Conservation (phyloP, 2,888 invertebrate species). For the Cosmia pyralina region DNA sequence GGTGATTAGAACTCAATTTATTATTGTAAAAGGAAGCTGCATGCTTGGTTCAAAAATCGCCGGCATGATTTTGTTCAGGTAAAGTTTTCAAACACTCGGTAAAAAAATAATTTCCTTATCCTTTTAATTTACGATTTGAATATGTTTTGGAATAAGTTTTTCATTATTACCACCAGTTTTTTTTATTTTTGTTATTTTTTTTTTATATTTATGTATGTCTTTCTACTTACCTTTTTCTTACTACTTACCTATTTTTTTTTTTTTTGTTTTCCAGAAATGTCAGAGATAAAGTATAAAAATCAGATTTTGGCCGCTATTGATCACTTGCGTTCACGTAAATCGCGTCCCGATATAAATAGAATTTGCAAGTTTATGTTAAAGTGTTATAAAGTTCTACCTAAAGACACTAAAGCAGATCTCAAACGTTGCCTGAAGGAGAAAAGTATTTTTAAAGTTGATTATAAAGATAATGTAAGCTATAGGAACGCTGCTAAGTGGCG, state of each 20-base stretch:
- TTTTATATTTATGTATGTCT: slow-evolving; percentile 10
- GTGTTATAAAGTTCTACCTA: slow-evolving; percentile 92
- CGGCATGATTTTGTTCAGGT: slow-evolving; percentile 87
- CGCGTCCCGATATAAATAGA: slow-evolving; percentile 95
- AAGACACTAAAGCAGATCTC: slow-evolving; percentile 93
- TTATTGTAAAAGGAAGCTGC: slow-evolving; percentile 29
- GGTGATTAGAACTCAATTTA: slow-evolving; percentile 3
- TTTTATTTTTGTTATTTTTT: slow-evolving; percentile 46
- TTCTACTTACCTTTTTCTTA: slow-evolving; percentile 1
- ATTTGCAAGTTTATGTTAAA: slow-evolving; percentile 95
- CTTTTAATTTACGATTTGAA: background rate
- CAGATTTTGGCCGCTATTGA: slow-evolving; percentile 96
- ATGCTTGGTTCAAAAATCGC: slow-evolving; percentile 75
- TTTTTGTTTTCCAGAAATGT: slow-evolving; percentile 85
- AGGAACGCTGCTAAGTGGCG: slow-evolving; percentile 94
- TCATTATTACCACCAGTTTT: slow-evolving; percentile 4
- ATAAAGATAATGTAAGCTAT: slow-evolving; percentile 96
- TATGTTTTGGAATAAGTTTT: slow-evolving; percentile 31
- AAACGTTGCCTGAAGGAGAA: slow-evolving; percentile 94
- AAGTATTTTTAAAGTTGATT: slow-evolving; percentile 95
- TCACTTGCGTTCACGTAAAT: slow-evolving; percentile 95
- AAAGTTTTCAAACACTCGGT: slow-evolving; percentile 53
- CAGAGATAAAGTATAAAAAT: slow-evolving; percentile 92
- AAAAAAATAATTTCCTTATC: background rate
- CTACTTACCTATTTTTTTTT: slow-evolving; percentile 43